Conservation (phyloP, 2,797 vertebrate species). For the Euthynnus affinis region DNA sequence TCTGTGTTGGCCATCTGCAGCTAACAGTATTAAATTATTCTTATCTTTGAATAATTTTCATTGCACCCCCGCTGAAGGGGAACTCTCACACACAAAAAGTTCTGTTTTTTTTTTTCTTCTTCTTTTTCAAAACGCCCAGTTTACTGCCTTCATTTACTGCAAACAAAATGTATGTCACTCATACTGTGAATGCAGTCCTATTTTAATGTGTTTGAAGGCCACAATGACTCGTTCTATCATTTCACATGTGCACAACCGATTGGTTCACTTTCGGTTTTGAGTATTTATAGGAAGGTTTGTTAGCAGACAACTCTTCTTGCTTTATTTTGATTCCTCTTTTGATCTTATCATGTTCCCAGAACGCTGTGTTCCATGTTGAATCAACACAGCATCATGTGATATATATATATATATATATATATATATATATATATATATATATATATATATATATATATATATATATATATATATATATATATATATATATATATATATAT, state of each 20-base stretch:
- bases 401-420: no score
- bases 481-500: no score
- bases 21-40: constrained; percentile 52
- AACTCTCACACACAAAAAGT: background rate
- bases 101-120: background rate
- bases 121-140: background rate
- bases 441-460: no score
- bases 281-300: background rate
- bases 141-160: background rate
- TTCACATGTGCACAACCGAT: background rate
- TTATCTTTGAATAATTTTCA: constrained; percentile 51
- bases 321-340: background rate
- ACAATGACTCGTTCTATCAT: background rate
- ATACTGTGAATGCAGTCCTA: no score
- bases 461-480: no score
- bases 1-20: constrained; percentile 34
- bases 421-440: no score
- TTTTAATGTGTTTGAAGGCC: background rate
- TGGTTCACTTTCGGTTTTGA: no score
- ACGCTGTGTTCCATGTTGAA: background rate
- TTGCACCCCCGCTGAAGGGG: background rate
- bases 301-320: background rate
- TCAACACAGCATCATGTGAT: background rate
- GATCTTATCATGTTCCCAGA: background rate
- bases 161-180: background rate